Base-by-base conservation (phyloP, 1,140 invertebrate genomes). In the Drosophila sp. region DNA sequence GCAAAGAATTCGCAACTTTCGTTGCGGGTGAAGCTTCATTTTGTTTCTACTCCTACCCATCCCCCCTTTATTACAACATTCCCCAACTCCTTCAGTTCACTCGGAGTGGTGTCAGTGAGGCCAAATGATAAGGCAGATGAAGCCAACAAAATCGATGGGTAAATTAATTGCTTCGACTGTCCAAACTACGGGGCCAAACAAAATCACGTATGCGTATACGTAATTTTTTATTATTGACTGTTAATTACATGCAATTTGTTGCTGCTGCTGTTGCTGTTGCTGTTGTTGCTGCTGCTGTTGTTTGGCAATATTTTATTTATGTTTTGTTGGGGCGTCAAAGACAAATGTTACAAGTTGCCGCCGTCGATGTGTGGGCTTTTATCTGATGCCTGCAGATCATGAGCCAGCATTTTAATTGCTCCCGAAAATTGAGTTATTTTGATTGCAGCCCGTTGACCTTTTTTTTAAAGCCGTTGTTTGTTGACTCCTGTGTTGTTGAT, bases 351-450 rank as follows among this genome's bases (percentile, higher is more conserved):
- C 78, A 84, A 80, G 77, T 84, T 86, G 73, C 81, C 81, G 81
- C 65, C 73, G 41, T n/a, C 36, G 41, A 64, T 81, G 78, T 82
- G 82, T 78, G 78, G 78, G 83, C 38, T 59, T 76, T 78, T 81
- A 73, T 63, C 54, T 41, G 25, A 38, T 48, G 51, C 36, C 71
- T 21, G 38, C 56, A 43, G 59, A 72, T 72, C 75, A 67, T 38
- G 72, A 34, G 56, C 50, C 83, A 79, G 61, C 78, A 79, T 87
- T 86, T 87, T 87, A 87, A 89, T 87, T 87, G 83, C 83, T 82
- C 83, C 76, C 78, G 72, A 89, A 87, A 87, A 87, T 87, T 87
- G 80, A 87, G 83, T 87, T 89, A 89, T 87, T 87, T 87, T 87
- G 83, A 89, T 87, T 89, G 83, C 83, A 82, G 83, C 76, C 81